Evolutionary conservation across 2,797 vertebrate genomes (phyloP).

Genomic region (Perodicticus potto): DNA sequence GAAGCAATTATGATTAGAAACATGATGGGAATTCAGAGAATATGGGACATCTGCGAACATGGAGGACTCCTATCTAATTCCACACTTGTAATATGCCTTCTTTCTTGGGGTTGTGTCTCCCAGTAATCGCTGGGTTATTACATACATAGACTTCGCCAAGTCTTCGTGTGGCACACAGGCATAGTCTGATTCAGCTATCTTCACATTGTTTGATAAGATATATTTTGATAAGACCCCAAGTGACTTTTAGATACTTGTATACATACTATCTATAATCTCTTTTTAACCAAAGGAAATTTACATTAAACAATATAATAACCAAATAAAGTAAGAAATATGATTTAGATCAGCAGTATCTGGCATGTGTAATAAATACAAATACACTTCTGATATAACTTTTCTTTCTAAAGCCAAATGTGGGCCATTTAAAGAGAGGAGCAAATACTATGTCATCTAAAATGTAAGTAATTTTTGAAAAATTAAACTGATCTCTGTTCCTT

Average conservation of each 20-base stretch:
- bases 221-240: slow-evolving; percentile 28
- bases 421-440: background rate
- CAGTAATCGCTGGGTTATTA: slow-evolving; percentile 21
- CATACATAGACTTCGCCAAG: background rate
- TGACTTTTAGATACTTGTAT: too few relatives aligned
- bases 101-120: background rate
- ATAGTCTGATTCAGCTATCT: background rate
- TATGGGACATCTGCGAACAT: slow-evolving; percentile 55
- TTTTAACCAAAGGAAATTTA: slow-evolving; percentile 41
- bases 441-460: background rate
- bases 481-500: background rate
- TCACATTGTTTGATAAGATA: background rate
- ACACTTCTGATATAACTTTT: background rate
- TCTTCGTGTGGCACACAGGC: background rate
- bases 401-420: background rate
- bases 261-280: background rate
- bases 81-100: background rate
- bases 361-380: background rate
- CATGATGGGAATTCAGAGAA: slow-evolving; percentile 59
- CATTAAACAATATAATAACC: background rate
- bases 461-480: background rate
- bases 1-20: slow-evolving; percentile 71
- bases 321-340: background rate
- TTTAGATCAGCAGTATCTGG: slow-evolving; percentile 3
- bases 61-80: slow-evolving; percentile 42